Percentiles rank a stretch among this genome's conserved stretches.
phyloP scores from a whole-genome alignment of 2,113 vertebrate genomes.

The Agelaius tricolor region DNA sequence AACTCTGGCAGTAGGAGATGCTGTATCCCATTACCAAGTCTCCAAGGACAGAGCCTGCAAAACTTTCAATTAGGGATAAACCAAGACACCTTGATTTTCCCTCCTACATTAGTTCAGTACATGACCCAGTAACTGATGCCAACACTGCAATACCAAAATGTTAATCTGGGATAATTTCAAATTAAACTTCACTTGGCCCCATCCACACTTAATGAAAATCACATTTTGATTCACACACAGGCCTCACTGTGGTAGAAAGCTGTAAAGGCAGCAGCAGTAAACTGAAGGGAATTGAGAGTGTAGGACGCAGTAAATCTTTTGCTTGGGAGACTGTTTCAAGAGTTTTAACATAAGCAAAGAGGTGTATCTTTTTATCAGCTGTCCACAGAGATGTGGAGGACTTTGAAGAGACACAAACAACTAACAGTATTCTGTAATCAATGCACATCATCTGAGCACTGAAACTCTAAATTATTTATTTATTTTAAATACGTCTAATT shows the following conservation, averaged over 20 bases:
- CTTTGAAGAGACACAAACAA: slow-evolving; percentile 49
- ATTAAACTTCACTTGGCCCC: background rate
- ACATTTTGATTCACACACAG: background rate
- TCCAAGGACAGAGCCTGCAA: background rate
- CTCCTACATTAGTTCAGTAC: background rate
- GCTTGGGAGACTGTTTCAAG: background rate
- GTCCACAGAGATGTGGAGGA: slow-evolving; percentile 23
- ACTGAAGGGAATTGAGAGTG: background rate
- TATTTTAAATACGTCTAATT: slow-evolving; percentile 22
- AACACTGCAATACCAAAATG: background rate
- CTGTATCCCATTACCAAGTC: background rate
- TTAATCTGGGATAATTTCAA: background rate
- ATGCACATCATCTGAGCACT: slow-evolving; percentile 32
- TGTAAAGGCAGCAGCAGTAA: slow-evolving; percentile 28
- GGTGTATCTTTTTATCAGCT: slow-evolving; percentile 30
- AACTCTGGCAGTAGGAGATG: background rate
- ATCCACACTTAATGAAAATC: background rate
- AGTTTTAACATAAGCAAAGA: background rate
- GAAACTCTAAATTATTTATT: slow-evolving; percentile 50
- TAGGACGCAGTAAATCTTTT: background rate
- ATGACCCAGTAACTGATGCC: background rate
- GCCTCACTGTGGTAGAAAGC: slow-evolving; percentile 33
- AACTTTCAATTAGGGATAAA: slow-evolving; percentile 47
- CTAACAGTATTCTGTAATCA: slow-evolving; percentile 42
- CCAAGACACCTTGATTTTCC: background rate